Evolutionary conservation across 37 sponge, comb jelly and placozoan species (phyloP), one percentile per base, ranked within the genome.

Genomic region (Lycopodina hypogea): DNA sequence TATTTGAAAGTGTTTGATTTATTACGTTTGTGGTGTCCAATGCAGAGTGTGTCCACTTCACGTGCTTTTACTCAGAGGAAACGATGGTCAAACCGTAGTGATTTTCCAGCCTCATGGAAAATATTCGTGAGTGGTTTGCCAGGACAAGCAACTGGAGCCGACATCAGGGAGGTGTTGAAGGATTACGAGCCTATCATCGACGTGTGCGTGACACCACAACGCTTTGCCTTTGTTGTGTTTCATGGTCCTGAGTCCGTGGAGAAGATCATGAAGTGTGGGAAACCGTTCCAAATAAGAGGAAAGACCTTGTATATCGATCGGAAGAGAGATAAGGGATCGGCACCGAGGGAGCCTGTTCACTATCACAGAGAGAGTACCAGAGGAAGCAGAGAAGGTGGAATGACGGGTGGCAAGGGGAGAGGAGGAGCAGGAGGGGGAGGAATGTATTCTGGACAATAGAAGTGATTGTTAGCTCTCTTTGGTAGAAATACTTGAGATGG

Each of bases 121-220:
- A 69, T 97, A 29, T 97, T 97, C 75, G 92, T 97, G 1, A 94
- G 97, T 0, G 91, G 91, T 51, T 79, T 97, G 1, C 97, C 97
- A 29, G 33, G 68, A 28, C 66, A 81, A 33, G 78, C 84, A 0
- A 72, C 68, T 29, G 89, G 89, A 57, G 71, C 74, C 0, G 92
- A 97, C 12, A 84, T 97, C 37, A 61, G 82, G 29, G 78, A 68
- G 12, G 77, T 78, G 3, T 97, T 97, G 60, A 71, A 66, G 7
- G 22, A 62, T 0, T 83, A 61, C 67, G 97, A 92, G 0, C 71
- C 48, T 28, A 84, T 97, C 36, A 32, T 81, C 1, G 94, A 94
- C 21, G 79, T 97, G 3, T 72, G 94, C 9, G 80, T 91, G 0
- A 93, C 89, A 50, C 92, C 90, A 0, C 93, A 97, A 55, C 88